phyloP scores from a whole-genome alignment of 2,888 invertebrate species.

The Platypus cylindrus region DNA sequence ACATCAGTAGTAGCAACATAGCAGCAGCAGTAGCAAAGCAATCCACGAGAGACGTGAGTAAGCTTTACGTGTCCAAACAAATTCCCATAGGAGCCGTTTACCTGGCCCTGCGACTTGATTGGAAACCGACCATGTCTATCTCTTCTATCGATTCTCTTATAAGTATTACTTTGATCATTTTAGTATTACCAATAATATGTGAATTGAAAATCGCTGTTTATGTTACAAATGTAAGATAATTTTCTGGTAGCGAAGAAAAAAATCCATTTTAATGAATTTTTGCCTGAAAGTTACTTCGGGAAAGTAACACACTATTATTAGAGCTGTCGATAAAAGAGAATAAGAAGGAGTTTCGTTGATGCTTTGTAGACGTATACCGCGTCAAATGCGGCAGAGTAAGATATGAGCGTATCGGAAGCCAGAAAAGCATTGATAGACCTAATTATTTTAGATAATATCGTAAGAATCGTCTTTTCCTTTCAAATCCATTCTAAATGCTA shows the following conservation, averaged over 20 bases:
- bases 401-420: no score
- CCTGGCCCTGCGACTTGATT: constrained; percentile 37
- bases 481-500: constrained; percentile 11
- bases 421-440: constrained; percentile 3
- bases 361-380: no score
- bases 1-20: constrained; percentile 17
- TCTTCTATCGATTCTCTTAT: constrained; percentile 9
- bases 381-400: no score
- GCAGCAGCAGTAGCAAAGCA: constrained; percentile 17
- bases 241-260: no score
- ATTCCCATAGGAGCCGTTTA: constrained; percentile 34
- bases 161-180: constrained; percentile 9
- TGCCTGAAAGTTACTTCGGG: no score
- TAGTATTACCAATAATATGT: neutral
- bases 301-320: no score
- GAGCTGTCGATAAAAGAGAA: no score
- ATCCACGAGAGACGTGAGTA: constrained; percentile 34
- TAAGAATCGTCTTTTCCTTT: constrained; percentile 6
- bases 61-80: constrained; percentile 33
- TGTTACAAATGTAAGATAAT: no score
- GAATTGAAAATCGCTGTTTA: no score
- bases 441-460: constrained; percentile 7
- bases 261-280: no score
- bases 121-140: constrained; percentile 23
- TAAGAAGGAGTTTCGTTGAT: no score